Base-by-base conservation (phyloP, 2,888 invertebrate genomes). In the Rhodophaea formosa region DNA sequence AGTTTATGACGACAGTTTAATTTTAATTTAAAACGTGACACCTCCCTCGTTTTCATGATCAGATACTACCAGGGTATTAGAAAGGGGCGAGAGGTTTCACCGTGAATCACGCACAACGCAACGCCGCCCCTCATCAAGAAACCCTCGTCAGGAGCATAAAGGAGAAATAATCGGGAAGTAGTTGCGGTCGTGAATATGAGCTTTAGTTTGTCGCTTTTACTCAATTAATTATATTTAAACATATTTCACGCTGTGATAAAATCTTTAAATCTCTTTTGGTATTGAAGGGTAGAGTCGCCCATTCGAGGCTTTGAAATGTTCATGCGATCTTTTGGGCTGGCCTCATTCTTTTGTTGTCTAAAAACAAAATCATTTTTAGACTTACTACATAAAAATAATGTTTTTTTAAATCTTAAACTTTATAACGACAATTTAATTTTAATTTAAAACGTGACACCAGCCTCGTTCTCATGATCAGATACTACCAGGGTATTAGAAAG, bases 61-160 rank as follows among this genome's bases (percentile, higher is more conserved):
- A 69, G 71, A 70, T 72, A 78, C n/a, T n/a, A n/a, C 76, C 67
- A 74, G 78, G 72, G 67, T 63, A 71, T 69, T 69, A 77, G 69
- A 67, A 73, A 68, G 64, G 70, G 69, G 68, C 63, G 64, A 71
- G 65, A 72, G 75, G 72, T 74, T 74, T 71, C 67, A 70, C 70
- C 70, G 71, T 78, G 80, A 79, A 80, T 85, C 72, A 79, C 74
- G 79, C 70, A 72, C 71, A 76, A 73, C 70, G 72, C 65, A 69
- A 71, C 71, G 77, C 72, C 71, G 68, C 69, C 81, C 80, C 75
- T 77, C 75, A 77, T 86, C 79, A 80, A 79, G 72, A 72, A 73
- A 84, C 86, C 86, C 85, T 84, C 74, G 78, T 86, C 86, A 83
- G 68, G 63, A 66, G 69, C 73, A 78, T 71, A 76, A 79, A 77